phyloP scores from a whole-genome alignment of 2,888 invertebrate species.

The Pseudococcus viburni region DNA sequence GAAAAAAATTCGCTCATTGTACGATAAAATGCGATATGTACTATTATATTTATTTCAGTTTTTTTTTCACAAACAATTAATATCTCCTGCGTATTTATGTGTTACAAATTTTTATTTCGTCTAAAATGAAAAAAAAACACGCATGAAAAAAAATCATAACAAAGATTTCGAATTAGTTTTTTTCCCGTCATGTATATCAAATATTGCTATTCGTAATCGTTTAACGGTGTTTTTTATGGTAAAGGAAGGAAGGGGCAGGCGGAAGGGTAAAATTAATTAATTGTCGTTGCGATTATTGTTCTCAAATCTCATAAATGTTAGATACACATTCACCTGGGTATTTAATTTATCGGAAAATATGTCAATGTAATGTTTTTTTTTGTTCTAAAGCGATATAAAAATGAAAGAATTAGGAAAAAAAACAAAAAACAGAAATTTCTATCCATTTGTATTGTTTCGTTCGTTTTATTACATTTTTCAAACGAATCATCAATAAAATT shows the following conservation, averaged over 20 bases:
- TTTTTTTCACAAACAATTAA: slow-evolving; percentile 56
- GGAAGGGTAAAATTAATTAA: neutral
- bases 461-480: neutral
- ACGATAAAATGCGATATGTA: slow-evolving; percentile 50
- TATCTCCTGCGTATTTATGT: slow-evolving; percentile 30
- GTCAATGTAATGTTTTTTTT: neutral
- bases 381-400: neutral
- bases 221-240: neutral
- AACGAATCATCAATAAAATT: neutral
- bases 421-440: neutral
- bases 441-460: neutral
- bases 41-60: neutral
- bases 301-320: slow-evolving; percentile 6
- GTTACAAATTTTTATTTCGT: slow-evolving; percentile 43
- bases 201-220: neutral
- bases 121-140: slow-evolving; percentile 33
- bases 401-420: neutral
- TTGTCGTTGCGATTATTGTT: neutral
- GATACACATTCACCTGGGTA: neutral
- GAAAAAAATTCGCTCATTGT: slow-evolving; percentile 60
- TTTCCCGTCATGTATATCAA: neutral
- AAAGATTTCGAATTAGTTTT: slow-evolving; percentile 51
- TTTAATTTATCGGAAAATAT: slow-evolving; percentile 22
- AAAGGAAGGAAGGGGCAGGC: neutral
- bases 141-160: slow-evolving; percentile 16